Conservation (phyloP, 2,888 invertebrate genomes). For the Agrilus biguttatus region DNA sequence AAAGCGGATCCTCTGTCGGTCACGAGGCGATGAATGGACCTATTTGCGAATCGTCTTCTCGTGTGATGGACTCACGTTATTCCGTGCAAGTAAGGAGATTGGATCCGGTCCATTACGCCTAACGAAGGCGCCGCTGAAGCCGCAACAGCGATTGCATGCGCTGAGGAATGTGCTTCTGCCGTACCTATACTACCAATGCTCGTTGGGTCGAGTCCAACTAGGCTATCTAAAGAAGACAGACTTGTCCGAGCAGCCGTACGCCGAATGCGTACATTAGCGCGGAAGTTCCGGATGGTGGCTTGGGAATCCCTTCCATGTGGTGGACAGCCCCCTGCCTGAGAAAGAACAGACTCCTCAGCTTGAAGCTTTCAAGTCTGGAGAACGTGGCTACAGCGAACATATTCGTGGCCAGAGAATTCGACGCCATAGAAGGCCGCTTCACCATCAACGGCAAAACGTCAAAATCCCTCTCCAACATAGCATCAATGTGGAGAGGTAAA, state of each 20-base stretch:
- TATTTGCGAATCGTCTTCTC: not conserved
- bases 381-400: too few relatives aligned
- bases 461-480: too few relatives aligned
- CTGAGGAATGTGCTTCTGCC: too few relatives aligned
- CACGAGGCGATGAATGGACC: too few relatives aligned
- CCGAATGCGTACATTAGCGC: conserved; percentile 21
- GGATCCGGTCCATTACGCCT: too few relatives aligned
- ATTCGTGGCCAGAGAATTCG: too few relatives aligned
- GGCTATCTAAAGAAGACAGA: conserved; percentile 15
- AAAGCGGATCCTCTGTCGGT: not conserved
- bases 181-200: not conserved
- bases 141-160: too few relatives aligned
- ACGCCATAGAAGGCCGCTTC: conserved; percentile 5
- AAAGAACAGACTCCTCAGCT: not conserved
- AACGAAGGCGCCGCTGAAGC: too few relatives aligned
- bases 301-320: conserved; percentile 13
- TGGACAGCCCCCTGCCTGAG: conserved; percentile 3
- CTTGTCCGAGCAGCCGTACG: conserved; percentile 1
- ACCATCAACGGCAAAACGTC: too few relatives aligned
- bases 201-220: conserved; percentile 14
- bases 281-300: conserved; percentile 4
- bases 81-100: too few relatives aligned
- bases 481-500: conserved; percentile 1
- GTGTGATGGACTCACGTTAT: conserved; percentile 4
- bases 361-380: too few relatives aligned